Evolutionary conservation across 2,888 invertebrate species (phyloP).

Genomic region (Tetropium fuscum): DNA sequence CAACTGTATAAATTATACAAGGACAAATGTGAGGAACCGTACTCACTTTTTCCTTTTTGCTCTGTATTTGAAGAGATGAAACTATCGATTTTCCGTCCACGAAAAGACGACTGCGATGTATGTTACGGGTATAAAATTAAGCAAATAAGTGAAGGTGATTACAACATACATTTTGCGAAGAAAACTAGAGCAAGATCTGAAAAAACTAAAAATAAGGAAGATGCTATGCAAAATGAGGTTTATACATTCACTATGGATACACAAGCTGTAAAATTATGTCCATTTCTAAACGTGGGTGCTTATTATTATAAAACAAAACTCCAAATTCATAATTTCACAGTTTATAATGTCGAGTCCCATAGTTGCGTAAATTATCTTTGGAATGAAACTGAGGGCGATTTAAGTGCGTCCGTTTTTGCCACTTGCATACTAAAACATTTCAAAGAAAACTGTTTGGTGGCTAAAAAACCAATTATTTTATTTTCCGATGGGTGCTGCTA

Average conservation of each 20-base stretch:
- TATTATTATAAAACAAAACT: slow-evolving; percentile 38
- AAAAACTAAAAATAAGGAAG: slow-evolving; percentile 25
- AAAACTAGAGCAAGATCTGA: slow-evolving; percentile 25
- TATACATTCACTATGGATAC: slow-evolving; percentile 39
- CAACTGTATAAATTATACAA: slow-evolving; percentile 27
- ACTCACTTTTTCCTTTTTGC: slow-evolving; percentile 16
- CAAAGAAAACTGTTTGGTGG: not conserved
- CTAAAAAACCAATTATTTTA: not conserved
- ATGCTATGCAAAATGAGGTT: slow-evolving; percentile 13
- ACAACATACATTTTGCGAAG: slow-evolving; percentile 14
- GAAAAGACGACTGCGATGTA: not conserved
- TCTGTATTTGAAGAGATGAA: not conserved
- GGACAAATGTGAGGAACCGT: slow-evolving; percentile 16
- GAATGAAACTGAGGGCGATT: slow-evolving; percentile 19
- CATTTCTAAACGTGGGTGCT: slow-evolving; percentile 34
- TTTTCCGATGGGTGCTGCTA: not conserved
- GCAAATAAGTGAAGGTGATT: slow-evolving; percentile 19
- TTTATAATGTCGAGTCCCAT: no score
- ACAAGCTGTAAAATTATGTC: slow-evolving; percentile 39
- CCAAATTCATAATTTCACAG: slow-evolving; percentile 32
- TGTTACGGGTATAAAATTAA: slow-evolving; percentile 4
- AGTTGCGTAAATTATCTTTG: slow-evolving; percentile 15
- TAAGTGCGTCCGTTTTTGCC: slow-evolving; percentile 3
- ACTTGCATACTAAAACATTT: not conserved
- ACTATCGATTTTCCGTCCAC: not conserved